A percentile compares a stretch with the other conserved stretches of the same genome.
Conservation (phyloP, 2,113 vertebrate genomes). For the Rhipidura dahli region DNA sequence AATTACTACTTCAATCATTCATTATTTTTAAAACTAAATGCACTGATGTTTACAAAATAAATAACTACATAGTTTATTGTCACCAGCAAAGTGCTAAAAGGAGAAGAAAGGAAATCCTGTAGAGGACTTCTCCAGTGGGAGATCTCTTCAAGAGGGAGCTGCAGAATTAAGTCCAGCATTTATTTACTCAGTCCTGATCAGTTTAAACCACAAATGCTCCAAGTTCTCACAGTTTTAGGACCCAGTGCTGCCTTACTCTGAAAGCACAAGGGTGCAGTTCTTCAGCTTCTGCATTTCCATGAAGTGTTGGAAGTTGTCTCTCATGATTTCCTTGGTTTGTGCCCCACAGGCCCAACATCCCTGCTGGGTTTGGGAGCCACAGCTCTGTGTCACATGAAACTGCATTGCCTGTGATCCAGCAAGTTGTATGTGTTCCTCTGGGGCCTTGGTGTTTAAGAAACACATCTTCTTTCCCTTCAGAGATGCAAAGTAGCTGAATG, state of each 20-base stretch:
- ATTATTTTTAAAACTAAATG: background rate
- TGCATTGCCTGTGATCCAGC: background rate
- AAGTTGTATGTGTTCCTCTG: background rate
- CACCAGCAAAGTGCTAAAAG: conserved; percentile 22
- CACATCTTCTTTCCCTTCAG: background rate
- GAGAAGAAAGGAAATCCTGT: conserved; percentile 25
- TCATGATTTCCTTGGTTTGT: background rate
- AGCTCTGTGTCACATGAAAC: background rate
- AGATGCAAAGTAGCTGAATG: background rate
- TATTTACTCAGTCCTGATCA: background rate
- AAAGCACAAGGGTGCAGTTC: background rate
- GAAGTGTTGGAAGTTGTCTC: background rate
- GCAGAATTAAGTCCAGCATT: background rate
- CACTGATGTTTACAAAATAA: conserved; percentile 26
- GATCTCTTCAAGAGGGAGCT: background rate
- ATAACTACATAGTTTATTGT: conserved; percentile 2
- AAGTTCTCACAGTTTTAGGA: background rate
- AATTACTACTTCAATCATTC: conserved; percentile 35
- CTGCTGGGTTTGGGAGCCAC: background rate
- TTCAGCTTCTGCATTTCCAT: background rate
- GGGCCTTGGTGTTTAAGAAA: conserved; percentile 37
- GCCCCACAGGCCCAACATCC: background rate
- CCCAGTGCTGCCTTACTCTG: background rate
- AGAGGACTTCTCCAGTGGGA: background rate
- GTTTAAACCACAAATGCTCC: background rate